Percentiles rank a stretch among this genome's conserved stretches.
These are phyloP conservation scores for Caenorhabditis briggsae DNA, from an alignment of 1,140 invertebrate species.

Conservation along the genomic window DNA sequence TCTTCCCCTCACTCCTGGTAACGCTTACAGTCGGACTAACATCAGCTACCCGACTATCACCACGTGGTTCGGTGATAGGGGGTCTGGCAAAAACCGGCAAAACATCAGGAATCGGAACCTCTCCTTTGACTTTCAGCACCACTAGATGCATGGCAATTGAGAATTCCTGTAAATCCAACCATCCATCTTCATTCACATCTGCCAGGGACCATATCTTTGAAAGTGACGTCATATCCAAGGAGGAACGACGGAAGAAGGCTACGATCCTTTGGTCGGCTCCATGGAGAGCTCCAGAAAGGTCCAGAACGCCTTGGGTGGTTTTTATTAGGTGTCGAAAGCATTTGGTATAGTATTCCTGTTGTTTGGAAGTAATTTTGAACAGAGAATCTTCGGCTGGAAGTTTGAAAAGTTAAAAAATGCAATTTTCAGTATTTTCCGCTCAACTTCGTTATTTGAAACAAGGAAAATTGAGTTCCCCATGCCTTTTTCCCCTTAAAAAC, in stretches of 20 bases:
- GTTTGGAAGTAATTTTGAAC: conserved; percentile 63
- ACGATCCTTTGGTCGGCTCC: conserved; percentile 64
- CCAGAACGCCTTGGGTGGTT: conserved; percentile 58
- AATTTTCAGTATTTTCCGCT: too few relatives aligned
- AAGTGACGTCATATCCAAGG: conserved; percentile 44
- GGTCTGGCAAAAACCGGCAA: conserved; percentile 54
- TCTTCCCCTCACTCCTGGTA: neutral
- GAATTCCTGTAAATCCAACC: conserved; percentile 94
- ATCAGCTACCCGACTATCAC: neutral
- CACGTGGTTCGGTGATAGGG: conserved; percentile 62
- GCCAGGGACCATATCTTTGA: conserved; percentile 90
- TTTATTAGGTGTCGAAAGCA: conserved; percentile 65
- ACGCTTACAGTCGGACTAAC: neutral
- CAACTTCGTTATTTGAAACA: too few relatives aligned
- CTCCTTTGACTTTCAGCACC: conserved; percentile 69
- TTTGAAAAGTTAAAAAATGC: too few relatives aligned
- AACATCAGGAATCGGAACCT: conserved; percentile 60
- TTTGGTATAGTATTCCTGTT: conserved; percentile 67
- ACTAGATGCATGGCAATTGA: conserved; percentile 97
- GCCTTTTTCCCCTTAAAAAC: too few relatives aligned
- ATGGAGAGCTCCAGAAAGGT: conserved; percentile 50
- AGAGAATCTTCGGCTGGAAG: conserved; percentile 40
- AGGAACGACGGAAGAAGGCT: conserved; percentile 64
- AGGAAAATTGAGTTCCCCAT: too few relatives aligned
- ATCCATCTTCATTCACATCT: conserved; percentile 94